phyloP scores from a whole-genome alignment of 2,797 vertebrate genomes.

The Lepus oiostolus region DNA sequence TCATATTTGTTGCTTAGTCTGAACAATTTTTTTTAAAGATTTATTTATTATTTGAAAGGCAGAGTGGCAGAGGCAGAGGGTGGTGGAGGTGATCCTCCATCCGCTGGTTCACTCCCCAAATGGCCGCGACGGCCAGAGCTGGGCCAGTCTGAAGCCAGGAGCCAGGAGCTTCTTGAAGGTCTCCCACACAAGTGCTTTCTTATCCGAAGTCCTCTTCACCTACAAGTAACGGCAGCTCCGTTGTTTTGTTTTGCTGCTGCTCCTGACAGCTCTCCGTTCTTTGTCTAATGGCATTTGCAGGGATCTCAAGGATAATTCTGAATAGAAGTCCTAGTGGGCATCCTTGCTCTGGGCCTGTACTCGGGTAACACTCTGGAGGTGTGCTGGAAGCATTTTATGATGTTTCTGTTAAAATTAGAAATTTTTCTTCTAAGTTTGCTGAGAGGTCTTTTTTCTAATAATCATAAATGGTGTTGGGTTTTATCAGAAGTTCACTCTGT shows the following conservation, averaged over 20 bases:
- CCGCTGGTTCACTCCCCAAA: too few species aligned
- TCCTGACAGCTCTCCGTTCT: not conserved
- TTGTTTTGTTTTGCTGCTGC: not conserved
- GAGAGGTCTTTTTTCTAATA: not conserved
- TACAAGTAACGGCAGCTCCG: not conserved
- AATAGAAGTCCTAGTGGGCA: not conserved
- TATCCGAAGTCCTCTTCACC: not conserved
- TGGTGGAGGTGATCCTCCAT: too few species aligned
- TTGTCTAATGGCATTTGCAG: not conserved
- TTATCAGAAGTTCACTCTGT: not conserved
- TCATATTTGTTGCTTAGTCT: not conserved
- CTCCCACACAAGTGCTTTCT: not conserved
- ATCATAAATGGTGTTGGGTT: not conserved
- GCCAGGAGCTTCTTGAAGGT: too few species aligned
- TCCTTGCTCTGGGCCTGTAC: not conserved
- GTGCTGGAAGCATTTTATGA: not conserved
- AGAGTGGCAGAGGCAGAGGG: too few species aligned
- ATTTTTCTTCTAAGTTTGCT: not conserved
- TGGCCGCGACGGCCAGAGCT: too few species aligned
- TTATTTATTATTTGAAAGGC: too few species aligned
- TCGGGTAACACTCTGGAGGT: not conserved
- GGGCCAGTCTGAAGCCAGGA: too few species aligned
- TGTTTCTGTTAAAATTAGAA: conserved; percentile 8
- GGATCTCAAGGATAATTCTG: not conserved
- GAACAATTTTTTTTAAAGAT: too few species aligned